Evolutionary conservation across 2,888 invertebrate species (phyloP), one percentile per base, ranked within the genome.

Genomic region (Pachycephus smyrnensis): DNA sequence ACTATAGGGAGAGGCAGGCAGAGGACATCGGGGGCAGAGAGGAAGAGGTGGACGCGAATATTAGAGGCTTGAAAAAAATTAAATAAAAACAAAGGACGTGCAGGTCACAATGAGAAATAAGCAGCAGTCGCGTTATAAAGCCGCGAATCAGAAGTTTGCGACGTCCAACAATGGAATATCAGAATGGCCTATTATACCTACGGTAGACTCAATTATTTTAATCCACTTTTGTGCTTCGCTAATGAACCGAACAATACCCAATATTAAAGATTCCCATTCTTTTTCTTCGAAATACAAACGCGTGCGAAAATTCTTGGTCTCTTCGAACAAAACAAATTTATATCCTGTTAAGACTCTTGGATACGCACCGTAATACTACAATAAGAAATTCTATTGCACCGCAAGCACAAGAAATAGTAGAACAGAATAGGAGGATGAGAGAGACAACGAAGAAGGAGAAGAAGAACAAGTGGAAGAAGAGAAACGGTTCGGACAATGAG

Each of bases 131-230:
- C 12, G 69, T 12, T 31, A 82, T 79, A 87, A 84, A 82, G 85
- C 81, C 68, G 80, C 84, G 85, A 86, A 89, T 87, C 88, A 82
- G 82, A 82, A 88, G 82, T 86, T 84, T 83, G 77, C 78, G 84
- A 73, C 81, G 79, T 82, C 68, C 15, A 85, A 90, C 90, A 90
- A 90, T 89, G 85, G 87, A 84, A 88, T 86, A 88, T 87, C 88
- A 88, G 86, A 89, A 90, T 89, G 82, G 87, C 88, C 80, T 69
- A 87, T 88, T 88, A 89, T 69, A 83, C 86, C 78, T 86, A 81
- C 84, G 84, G 86, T 85, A 88, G 89, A 90, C 89, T 89, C 86
- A 89, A 90, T 90, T 90, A 90, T 90, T 88, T 88, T 87, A 89
- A 89, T 88, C 88, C 85, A 90, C 90, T 90, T 90, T 90, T 90